phyloP scores from a whole-genome alignment of 2,113 vertebrate species.

The Hymenochirus boettgeri region DNA sequence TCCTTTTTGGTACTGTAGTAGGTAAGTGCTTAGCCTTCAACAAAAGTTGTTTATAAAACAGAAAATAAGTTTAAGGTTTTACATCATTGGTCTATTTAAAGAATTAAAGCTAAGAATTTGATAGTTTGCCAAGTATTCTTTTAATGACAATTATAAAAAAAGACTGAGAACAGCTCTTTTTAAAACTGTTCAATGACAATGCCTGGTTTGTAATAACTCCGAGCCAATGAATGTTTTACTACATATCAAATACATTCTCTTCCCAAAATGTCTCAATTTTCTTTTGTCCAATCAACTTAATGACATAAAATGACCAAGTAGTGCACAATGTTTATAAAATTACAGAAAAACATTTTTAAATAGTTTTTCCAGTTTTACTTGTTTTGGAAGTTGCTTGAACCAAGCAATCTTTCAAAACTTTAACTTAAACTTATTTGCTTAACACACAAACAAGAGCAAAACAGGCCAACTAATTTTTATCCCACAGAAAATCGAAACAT shows the following conservation, averaged over 20 bases:
- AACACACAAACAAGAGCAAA: not conserved
- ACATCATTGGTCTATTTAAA: constrained; percentile 46
- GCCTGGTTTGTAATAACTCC: constrained; percentile 58
- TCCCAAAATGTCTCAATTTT: not conserved
- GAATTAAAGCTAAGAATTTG: constrained; percentile 52
- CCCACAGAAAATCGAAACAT: constrained; percentile 16
- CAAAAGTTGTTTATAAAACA: too few species aligned
- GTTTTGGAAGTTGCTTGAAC: too few species aligned
- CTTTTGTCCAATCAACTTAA: not conserved
- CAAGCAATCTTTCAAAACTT: too few species aligned
- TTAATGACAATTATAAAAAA: constrained; percentile 73
- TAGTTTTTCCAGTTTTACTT: too few species aligned
- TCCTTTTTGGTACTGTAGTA: too few species aligned
- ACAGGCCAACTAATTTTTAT: not conserved
- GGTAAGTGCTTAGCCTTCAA: too few species aligned
- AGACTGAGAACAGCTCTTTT: constrained; percentile 62
- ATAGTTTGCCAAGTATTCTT: constrained; percentile 66
- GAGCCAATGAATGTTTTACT: constrained; percentile 58
- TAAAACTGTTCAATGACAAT: constrained; percentile 60
- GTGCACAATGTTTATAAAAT: not conserved
- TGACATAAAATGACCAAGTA: not conserved
- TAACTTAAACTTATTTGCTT: not conserved
- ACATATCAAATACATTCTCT: constrained; percentile 49
- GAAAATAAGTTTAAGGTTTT: too few species aligned
- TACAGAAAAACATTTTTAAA: not conserved